Percentiles rank a stretch among this genome's conserved stretches.
phyloP scores from a whole-genome alignment of 1,140 invertebrate genomes.

The Drosophila littoralis region DNA sequence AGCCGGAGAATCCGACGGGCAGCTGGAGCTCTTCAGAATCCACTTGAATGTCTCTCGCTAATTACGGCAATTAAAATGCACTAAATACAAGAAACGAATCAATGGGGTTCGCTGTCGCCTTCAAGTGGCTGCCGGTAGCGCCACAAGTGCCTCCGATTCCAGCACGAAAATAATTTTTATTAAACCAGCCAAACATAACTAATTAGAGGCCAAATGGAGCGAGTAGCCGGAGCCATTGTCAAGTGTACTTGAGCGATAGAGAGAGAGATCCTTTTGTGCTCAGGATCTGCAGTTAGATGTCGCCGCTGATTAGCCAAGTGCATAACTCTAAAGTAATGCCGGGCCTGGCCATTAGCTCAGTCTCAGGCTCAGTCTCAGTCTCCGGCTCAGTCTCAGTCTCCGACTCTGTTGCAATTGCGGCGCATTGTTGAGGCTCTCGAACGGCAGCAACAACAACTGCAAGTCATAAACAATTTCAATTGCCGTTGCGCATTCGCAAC shows the following conservation, averaged over 20 bases:
- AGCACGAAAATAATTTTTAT: conserved; percentile 68
- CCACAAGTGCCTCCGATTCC: conserved; percentile 51
- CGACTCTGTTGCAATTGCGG: conserved; percentile 51
- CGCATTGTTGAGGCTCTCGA: conserved; percentile 55
- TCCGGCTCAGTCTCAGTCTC: neutral
- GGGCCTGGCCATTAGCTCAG: conserved; percentile 61
- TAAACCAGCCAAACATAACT: conserved; percentile 47
- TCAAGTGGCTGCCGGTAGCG: conserved; percentile 60
- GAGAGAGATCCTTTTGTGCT: conserved; percentile 65
- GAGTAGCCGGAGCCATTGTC: too few species aligned
- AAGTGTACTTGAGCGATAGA: conserved; percentile 53
- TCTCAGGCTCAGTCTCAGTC: neutral
- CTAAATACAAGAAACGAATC: conserved; percentile 61
- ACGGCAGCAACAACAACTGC: conserved; percentile 56
- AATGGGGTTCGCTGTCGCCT: conserved; percentile 45
- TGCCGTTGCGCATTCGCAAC: conserved; percentile 81
- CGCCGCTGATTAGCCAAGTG: conserved; percentile 67
- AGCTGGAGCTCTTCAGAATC: conserved; percentile 58
- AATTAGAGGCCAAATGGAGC: conserved; percentile 57
- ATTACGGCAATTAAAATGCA: conserved; percentile 80
- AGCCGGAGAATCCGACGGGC: too few species aligned
- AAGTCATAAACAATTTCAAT: conserved; percentile 83
- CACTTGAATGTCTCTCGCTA: conserved; percentile 75
- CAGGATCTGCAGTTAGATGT: conserved; percentile 65
- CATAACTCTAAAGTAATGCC: conserved; percentile 26